phyloP scores from a whole-genome alignment of 2,888 invertebrate genomes.

The Dinocampus coccinellae region DNA sequence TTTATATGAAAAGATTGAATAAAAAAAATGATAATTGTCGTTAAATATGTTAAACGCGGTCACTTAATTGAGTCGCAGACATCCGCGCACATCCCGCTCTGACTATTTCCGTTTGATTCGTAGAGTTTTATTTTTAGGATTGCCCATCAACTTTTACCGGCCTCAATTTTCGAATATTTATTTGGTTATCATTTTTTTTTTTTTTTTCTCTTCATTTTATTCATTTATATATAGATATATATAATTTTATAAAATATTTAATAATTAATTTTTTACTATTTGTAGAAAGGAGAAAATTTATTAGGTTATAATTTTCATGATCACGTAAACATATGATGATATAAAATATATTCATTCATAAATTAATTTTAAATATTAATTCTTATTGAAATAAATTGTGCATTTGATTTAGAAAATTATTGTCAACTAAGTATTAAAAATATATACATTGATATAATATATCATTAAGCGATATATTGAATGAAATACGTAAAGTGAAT shows the following conservation, averaged over 20 bases:
- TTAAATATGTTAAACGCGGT: slow-evolving; percentile 3
- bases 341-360: too few species aligned
- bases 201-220: background rate
- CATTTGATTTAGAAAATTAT: too few species aligned
- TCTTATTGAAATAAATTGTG: too few species aligned
- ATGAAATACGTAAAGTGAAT: slow-evolving; percentile 51
- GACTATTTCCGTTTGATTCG: slow-evolving; percentile 38
- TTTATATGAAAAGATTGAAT: background rate
- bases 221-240: too few species aligned
- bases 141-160: background rate
- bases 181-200: background rate
- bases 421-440: too few species aligned
- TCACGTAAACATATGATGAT: too few species aligned
- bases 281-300: too few species aligned
- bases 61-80: slow-evolving; percentile 6
- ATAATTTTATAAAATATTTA: too few species aligned
- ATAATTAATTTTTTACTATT: too few species aligned
- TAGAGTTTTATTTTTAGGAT: slow-evolving; percentile 37
- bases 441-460: background rate
- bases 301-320: too few species aligned
- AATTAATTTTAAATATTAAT: too few species aligned
- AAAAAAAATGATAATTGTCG: slow-evolving; percentile 4
- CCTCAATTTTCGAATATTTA: slow-evolving; percentile 1
- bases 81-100: slow-evolving; percentile 15
- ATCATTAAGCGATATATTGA: background rate